Conservation (phyloP, 2,888 invertebrate genomes). For the Acleris literana region DNA sequence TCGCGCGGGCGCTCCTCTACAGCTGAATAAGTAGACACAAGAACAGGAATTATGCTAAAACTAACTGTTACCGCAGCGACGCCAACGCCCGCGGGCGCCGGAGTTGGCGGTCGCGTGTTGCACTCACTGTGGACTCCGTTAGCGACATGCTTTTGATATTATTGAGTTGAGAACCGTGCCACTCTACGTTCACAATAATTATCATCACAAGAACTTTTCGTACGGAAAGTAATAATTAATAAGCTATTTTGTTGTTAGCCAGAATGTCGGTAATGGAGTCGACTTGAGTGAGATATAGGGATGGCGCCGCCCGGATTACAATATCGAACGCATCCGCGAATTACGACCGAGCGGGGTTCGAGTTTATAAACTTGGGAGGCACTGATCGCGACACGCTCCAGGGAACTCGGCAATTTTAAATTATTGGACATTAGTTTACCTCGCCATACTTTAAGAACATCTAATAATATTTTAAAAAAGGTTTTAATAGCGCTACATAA, state of each 20-base stretch:
- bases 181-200: neutral
- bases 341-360: neutral
- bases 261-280: constrained; percentile 8
- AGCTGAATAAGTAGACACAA: constrained; percentile 38
- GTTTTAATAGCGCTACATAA: no score
- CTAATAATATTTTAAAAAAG: no score
- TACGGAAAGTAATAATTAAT: constrained; percentile 11
- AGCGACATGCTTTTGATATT: constrained; percentile 1
- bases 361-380: constrained; percentile 8
- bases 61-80: constrained; percentile 16
- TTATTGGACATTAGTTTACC: neutral
- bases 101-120: constrained; percentile 2
- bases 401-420: constrained; percentile 6
- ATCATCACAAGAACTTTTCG: constrained; percentile 14
- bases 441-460: neutral
- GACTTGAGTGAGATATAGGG: neutral
- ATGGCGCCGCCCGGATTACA: constrained; percentile 12
- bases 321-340: constrained; percentile 7
- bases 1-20: constrained; percentile 47
- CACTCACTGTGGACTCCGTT: neutral
- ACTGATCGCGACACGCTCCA: constrained; percentile 16
- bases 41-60: constrained; percentile 33
- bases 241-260: neutral
- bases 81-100: constrained; percentile 2
- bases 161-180: constrained; percentile 9